A percentile compares a stretch with the other conserved stretches of the same genome.
phyloP scores from a whole-genome alignment of 1,140 invertebrate genomes.

The Paraescarpia echinospica region DNA sequence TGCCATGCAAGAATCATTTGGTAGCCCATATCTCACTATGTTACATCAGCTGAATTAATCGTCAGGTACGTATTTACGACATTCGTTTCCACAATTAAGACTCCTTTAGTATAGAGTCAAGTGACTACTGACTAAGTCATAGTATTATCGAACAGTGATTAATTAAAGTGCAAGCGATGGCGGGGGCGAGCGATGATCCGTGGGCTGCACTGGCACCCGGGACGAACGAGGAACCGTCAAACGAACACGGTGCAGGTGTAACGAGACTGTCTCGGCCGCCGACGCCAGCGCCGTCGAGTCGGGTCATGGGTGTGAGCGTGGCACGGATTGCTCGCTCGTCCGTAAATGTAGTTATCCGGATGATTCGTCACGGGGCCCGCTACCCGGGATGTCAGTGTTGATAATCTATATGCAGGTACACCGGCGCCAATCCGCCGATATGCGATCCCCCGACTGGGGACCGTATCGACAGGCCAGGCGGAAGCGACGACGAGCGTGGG shows the following conservation, averaged over 20 bases:
- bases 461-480: not conserved
- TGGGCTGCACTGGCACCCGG: not conserved
- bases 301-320: not conserved
- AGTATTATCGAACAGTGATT: not conserved
- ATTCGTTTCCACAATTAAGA: not conserved
- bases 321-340: not conserved
- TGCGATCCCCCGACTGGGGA: not conserved
- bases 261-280: not conserved
- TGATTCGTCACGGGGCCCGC: not conserved
- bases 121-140: not conserved
- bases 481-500: not conserved
- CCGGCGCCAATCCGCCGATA: not conserved
- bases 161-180: not conserved
- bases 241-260: not conserved
- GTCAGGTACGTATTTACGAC: not conserved
- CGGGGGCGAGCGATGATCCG: not conserved
- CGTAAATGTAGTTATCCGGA: not conserved
- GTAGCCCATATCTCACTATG: not conserved
- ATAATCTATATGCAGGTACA: not conserved
- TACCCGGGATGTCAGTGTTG: not conserved
- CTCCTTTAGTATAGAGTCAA: not conserved
- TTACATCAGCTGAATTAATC: not conserved
- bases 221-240: not conserved
- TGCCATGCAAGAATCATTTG: not conserved
- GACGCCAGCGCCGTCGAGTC: not conserved